Percentiles rank a stretch among this genome's conserved stretches.
phyloP scores from a whole-genome alignment of 2,797 vertebrate genomes.

The Hypotaenidia okinawae region DNA sequence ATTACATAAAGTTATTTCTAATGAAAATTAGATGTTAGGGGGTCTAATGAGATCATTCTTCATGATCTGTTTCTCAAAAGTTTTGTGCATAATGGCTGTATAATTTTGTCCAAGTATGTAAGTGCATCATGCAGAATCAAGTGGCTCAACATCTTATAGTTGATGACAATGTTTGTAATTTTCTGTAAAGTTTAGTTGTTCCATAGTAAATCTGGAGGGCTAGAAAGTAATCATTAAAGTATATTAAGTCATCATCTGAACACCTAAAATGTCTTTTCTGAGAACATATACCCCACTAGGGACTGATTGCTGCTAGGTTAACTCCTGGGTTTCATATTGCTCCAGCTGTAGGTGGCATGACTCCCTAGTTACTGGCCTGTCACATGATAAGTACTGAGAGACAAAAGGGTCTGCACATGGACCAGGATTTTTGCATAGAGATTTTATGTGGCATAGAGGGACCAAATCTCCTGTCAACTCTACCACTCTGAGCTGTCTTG shows the following conservation, averaged over 20 bases:
- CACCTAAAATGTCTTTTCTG: neutral
- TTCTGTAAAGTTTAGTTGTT: neutral
- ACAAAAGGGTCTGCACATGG: neutral
- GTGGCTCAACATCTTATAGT: neutral
- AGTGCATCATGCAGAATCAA: neutral
- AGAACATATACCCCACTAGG: neutral
- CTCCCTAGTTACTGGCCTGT: conserved; percentile 8
- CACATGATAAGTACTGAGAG: conserved; percentile 1
- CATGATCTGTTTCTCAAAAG: neutral
- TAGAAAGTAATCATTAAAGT: neutral
- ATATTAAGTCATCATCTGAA: neutral
- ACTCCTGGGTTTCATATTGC: neutral
- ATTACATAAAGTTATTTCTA: neutral
- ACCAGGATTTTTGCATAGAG: neutral
- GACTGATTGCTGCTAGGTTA: neutral
- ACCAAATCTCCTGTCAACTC: neutral
- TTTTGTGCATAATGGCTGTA: neutral
- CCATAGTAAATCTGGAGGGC: neutral
- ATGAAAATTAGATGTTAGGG: neutral
- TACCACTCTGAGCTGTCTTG: neutral
- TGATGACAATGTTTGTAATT: neutral
- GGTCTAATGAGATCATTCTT: neutral
- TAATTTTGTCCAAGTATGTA: neutral
- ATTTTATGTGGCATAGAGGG: neutral
- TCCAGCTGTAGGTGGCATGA: neutral